Percentiles rank a stretch among this genome's conserved stretches.
Evolutionary conservation across 1,140 invertebrate species (phyloP).

Genomic region (Drosophila mojavensis): DNA sequence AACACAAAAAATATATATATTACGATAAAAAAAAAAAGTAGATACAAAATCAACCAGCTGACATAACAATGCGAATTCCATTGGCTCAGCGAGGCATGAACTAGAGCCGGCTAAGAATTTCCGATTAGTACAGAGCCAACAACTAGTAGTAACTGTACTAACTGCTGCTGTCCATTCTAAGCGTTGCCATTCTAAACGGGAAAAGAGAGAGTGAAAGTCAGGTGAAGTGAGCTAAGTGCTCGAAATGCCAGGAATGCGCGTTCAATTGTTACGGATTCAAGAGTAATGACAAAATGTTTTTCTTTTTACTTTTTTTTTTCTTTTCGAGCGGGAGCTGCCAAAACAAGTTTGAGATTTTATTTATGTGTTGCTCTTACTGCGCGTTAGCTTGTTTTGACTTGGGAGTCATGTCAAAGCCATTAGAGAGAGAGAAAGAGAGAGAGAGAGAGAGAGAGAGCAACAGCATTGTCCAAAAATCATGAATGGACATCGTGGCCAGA

Average conservation of each 20-base stretch:
- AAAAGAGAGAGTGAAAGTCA: slow-evolving; percentile 48
- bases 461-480: not conserved
- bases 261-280: slow-evolving; percentile 1
- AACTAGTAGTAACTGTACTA: not conserved
- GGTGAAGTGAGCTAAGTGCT: slow-evolving; percentile 4
- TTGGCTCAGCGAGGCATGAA: slow-evolving; percentile 66
- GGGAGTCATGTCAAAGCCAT: not conserved
- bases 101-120: slow-evolving; percentile 69
- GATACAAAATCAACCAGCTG: slow-evolving; percentile 18
- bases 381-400: not conserved
- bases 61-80: slow-evolving; percentile 60
- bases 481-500: too few species aligned
- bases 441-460: not conserved
- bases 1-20: slow-evolving; percentile 2
- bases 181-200: not conserved
- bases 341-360: slow-evolving; percentile 11
- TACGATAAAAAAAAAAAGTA: slow-evolving; percentile 7
- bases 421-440: not conserved
- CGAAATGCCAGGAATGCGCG: slow-evolving; percentile 21
- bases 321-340: not conserved
- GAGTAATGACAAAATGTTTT: not conserved
- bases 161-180: not conserved
- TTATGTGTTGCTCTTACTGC: not conserved
- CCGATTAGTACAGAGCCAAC: slow-evolving; percentile 16
- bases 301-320: not conserved